Evolutionary conservation across 2,888 invertebrate genomes (phyloP), one percentile per base, ranked within the genome.

Genomic region (Phragmatobia fuliginosa): DNA sequence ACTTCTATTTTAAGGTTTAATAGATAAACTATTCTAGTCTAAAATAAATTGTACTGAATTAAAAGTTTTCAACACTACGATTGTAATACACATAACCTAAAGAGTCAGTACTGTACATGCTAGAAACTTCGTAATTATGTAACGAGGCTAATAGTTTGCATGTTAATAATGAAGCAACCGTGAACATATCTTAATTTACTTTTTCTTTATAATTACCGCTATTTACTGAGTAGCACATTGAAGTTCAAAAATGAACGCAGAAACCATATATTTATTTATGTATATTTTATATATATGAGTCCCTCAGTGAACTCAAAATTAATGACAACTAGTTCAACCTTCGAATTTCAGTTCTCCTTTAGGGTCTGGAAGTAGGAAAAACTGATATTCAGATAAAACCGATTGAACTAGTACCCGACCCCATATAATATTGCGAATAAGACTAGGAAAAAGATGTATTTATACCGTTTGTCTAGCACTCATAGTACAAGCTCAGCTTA

Each of bases 81-180:
- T 56, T 56, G 28, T 28, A 16, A 56, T 14, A 16, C 25, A 14
- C 25, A n/a, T n/a, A 52, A 16, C 25, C 52, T 14, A 28, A 28
- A 56, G 25, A 56, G 3, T 52, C 2, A 3, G 28, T 56, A 28
- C 56, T 56, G 16, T 28, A 56, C 56, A 56, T 7, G 28, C 56
- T 56, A 28, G 28, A 16, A 56, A 56, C 56, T 56, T 25, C 28
- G 28, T 56, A 76, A 71, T 36, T 62, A 62, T 25, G 36, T 25
- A 33, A 33, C n/a, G 33, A 36, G 25, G 36, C 32, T 33, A 60
- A n/a, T 33, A 33, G n/a, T n/a, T 62, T 16, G 38, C 62, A 62
- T 36, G 62, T 62, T n/a, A 60, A 60, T 60, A 28, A 28, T 56
- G 1, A 56, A 16, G 28, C 25, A 56, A 56, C 52, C 52, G 25